Evolutionary conservation across 2,797 vertebrate species (phyloP).

Genomic region (Chiroxiphia lanceolata): DNA sequence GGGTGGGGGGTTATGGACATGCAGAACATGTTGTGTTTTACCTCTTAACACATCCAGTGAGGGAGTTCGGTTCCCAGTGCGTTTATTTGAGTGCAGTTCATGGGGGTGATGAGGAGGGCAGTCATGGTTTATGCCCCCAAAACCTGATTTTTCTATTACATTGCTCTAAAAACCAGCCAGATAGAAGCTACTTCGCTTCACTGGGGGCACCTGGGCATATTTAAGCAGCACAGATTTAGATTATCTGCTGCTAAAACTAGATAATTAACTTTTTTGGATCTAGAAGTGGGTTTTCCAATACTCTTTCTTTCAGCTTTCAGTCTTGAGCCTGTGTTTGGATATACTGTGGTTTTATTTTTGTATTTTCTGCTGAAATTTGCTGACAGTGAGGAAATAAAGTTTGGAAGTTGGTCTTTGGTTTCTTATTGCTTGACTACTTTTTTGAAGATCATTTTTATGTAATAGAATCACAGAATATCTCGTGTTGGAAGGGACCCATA

Average conservation of each 20-base stretch:
- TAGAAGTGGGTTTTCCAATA: not conserved
- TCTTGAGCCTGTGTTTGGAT: not conserved
- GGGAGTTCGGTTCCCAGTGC: not conserved
- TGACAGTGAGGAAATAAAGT: not conserved
- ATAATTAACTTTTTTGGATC: not conserved
- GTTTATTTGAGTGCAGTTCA: not conserved
- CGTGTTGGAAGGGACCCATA: not conserved
- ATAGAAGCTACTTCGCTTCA: not conserved
- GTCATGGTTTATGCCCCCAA: not conserved
- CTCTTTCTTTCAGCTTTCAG: not conserved
- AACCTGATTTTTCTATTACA: not conserved
- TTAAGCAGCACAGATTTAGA: not conserved
- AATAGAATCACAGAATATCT: not conserved
- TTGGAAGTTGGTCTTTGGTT: not conserved
- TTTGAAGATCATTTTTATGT: not conserved
- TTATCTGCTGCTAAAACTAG: not conserved
- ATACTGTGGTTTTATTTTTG: not conserved
- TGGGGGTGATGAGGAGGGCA: not conserved
- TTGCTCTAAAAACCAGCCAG: not conserved
- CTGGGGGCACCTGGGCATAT: not conserved
- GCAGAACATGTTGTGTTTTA: accelerated
- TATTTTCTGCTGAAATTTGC: not conserved
- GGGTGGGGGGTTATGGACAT: accelerated
- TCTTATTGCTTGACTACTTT: not conserved
- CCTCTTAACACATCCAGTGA: not conserved